These are phyloP conservation scores for Drosophila ezoana DNA, from an alignment of 2,888 invertebrate species.

Conservation along the genomic window DNA sequence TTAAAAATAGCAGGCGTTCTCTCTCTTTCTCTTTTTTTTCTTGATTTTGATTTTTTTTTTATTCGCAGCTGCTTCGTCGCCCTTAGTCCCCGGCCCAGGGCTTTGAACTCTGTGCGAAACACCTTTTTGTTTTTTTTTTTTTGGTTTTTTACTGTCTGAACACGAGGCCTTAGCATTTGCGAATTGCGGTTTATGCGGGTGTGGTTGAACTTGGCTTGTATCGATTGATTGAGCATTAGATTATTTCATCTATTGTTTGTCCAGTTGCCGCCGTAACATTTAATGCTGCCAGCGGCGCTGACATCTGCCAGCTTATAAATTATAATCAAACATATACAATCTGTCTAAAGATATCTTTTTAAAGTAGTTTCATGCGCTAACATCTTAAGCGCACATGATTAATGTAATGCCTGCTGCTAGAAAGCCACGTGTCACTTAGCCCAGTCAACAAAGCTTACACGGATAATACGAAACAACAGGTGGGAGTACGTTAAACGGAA, in stretches of 20 bases:
- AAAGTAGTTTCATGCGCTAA: slow-evolving; percentile 32
- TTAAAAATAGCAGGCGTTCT: slow-evolving; percentile 64
- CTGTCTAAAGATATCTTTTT: background rate
- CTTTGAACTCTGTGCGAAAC: slow-evolving; percentile 59
- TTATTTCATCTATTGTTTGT: slow-evolving; percentile 26
- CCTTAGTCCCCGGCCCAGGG: slow-evolving; percentile 58
- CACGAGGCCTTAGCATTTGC: slow-evolving; percentile 64
- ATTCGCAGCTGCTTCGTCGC: slow-evolving; percentile 36
- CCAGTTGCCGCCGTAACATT: slow-evolving; percentile 4
- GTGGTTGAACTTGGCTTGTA: slow-evolving; percentile 44
- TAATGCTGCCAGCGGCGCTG: slow-evolving; percentile 4
- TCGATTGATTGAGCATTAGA: slow-evolving; percentile 50
- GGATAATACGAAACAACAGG: too few species aligned
- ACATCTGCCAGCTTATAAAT: slow-evolving; percentile 6
- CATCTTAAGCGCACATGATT: slow-evolving; percentile 42
- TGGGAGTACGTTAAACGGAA: too few species aligned
- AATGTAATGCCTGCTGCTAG: slow-evolving; percentile 24
- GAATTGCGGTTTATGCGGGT: slow-evolving; percentile 37
- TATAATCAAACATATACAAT: background rate
- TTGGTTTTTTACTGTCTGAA: background rate
- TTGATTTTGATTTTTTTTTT: too few species aligned
- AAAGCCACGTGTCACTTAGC: slow-evolving; percentile 22
- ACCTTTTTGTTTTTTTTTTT: slow-evolving; percentile 1
- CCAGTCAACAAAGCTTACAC: slow-evolving; percentile 18
- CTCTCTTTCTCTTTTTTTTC: slow-evolving; percentile 26